Evolutionary conservation across 2,888 invertebrate species (phyloP), one percentile per base, ranked within the genome.

Genomic region (Scaptomyza flava): DNA sequence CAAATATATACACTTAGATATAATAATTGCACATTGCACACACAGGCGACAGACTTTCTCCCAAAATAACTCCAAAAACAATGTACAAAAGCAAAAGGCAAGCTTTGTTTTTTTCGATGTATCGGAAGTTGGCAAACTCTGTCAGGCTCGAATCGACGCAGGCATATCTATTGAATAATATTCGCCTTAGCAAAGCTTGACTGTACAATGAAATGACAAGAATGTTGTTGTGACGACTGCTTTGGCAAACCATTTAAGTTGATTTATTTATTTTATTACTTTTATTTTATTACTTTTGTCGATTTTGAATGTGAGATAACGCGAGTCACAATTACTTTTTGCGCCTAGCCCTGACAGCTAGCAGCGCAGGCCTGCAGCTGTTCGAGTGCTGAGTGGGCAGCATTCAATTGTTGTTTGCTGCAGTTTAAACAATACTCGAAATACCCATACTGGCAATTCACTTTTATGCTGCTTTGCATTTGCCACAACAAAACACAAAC

Each of bases 291-390:
- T 52, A 34, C 33, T 58, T 62, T 6, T 46, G 46, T 45, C 17
- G 51, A 41, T 50, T 42, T 65, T 69, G n/a, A 52, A 77, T 62
- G 52, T 57, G 52, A 66, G 54, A 56, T 46, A 72, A 2, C 54
- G 58, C 68, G 62, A 61, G 56, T 62, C 69, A 72, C 86, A 78
- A 65, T 81, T 79, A 68, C 76, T 87, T 79, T 78, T 41, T 36
- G 17, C 67, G 81, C 82, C 79, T 79, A 81, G 82, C 81, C 88
- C 81, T 79, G 83, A 78, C 85, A 72, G 72, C 85, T 70, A 59
- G 61, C 38, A 36, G 2, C 68, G 71, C 86, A 38, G 61, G 61
- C 81, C 48, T 53, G 57, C 68, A 80, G 81, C 47, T 63, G 65
- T 58, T 20, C 42, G 43, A 61, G 62, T 34, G 58, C 60, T 73